phyloP scores from a whole-genome alignment of 2,888 invertebrate genomes.

The Hipparchia sbordonii region DNA sequence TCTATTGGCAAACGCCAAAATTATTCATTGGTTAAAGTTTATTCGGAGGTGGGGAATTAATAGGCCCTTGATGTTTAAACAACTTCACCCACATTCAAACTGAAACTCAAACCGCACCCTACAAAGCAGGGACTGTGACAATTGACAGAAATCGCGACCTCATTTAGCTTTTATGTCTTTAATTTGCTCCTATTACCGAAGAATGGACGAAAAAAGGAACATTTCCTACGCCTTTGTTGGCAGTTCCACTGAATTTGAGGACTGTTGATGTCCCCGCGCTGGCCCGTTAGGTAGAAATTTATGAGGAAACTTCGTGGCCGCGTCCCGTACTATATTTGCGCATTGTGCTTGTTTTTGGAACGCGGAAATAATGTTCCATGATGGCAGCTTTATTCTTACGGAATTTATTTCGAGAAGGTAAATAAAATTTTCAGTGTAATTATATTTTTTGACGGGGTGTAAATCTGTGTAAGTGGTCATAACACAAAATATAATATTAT shows the following conservation, averaged over 20 bases:
- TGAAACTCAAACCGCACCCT: slow-evolving; percentile 40
- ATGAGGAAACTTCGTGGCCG: slow-evolving; percentile 38
- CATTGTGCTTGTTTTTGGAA: slow-evolving; percentile 32
- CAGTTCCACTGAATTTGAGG: slow-evolving; percentile 59
- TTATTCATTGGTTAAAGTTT: no score
- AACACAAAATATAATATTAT: no score
- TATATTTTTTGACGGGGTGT: not conserved
- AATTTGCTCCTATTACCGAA: slow-evolving; percentile 68
- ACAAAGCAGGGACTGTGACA: slow-evolving; percentile 47
- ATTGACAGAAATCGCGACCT: slow-evolving; percentile 67
- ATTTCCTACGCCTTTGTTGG: slow-evolving; percentile 62
- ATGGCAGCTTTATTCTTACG: slow-evolving; percentile 6
- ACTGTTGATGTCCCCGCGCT: slow-evolving; percentile 47
- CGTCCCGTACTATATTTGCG: slow-evolving; percentile 27
- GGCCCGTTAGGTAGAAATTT: slow-evolving; percentile 36
- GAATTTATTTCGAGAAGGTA: slow-evolving; percentile 22
- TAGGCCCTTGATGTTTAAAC: no score
- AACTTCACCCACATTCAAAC: not conserved
- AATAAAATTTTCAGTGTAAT: slow-evolving; percentile 16
- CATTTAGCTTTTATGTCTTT: slow-evolving; percentile 72
- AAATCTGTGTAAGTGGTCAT: no score
- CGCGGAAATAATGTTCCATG: slow-evolving; percentile 22
- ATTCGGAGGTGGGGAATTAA: no score
- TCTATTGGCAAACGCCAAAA: no score
- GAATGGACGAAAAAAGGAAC: slow-evolving; percentile 56